Conservation (phyloP, 2,888 invertebrate species). For the Gymnosoma rotundatum region DNA sequence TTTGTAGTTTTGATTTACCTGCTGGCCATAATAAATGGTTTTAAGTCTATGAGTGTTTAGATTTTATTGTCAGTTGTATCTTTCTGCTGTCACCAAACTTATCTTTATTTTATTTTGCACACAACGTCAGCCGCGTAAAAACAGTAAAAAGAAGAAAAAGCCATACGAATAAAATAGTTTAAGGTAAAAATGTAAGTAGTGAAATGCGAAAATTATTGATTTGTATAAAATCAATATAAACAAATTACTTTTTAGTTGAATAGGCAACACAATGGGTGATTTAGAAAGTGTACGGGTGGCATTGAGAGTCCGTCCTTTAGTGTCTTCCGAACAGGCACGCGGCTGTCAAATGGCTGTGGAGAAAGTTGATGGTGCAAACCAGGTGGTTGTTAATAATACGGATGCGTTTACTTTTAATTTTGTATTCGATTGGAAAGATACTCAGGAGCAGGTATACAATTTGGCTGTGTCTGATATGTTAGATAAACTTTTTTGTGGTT, state of each 20-base stretch:
- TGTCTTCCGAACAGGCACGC: conserved; percentile 87
- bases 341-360: conserved; percentile 90
- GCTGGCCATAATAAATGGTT: background rate
- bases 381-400: conserved; percentile 87
- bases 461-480: conserved; percentile 88
- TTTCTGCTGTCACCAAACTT: background rate
- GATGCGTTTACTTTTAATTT: conserved; percentile 92
- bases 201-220: conserved; percentile 37
- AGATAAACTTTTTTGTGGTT: conserved; percentile 91
- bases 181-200: conserved; percentile 9
- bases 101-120: background rate
- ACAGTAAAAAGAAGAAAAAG: background rate
- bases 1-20: background rate
- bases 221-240: conserved; percentile 11
- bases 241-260: background rate
- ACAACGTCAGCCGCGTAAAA: conserved; percentile 14
- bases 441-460: conserved; percentile 89
- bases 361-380: conserved; percentile 85
- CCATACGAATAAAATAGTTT: background rate
- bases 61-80: conserved; percentile 1
- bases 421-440: conserved; percentile 88
- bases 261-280: conserved; percentile 71
- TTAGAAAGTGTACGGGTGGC: conserved; percentile 85
- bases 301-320: conserved; percentile 90
- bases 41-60: background rate